A percentile compares a stretch with the other conserved stretches of the same genome.
Evolutionary conservation across 2,113 vertebrate species (phyloP).

Genomic region (Eretmochelys imbricata): DNA sequence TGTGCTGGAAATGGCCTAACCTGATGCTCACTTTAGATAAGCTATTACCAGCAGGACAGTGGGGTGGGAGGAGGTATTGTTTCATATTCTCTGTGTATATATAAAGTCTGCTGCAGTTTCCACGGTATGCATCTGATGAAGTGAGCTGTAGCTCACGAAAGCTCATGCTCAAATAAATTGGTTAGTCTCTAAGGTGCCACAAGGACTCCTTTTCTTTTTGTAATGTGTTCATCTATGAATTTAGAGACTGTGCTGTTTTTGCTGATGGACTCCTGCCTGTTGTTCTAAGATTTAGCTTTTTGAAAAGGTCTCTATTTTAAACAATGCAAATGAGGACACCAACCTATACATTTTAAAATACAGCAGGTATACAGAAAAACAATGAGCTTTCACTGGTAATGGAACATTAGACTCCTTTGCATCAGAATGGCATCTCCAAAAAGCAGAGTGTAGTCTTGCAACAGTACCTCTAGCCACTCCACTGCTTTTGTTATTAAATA

Average conservation of each 20-base stretch:
- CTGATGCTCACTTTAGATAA: no score
- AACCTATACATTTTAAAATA: constrained; percentile 46
- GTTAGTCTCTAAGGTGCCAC: no score
- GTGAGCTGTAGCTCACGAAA: no score
- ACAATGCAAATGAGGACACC: constrained; percentile 10
- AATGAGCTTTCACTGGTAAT: constrained; percentile 11
- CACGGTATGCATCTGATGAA: no score
- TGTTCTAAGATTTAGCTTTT: constrained; percentile 37
- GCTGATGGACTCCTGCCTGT: constrained; percentile 8
- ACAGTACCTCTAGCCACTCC: constrained; percentile 22
- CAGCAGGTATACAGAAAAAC: not conserved
- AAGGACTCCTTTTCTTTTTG: no score
- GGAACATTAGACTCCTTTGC: not conserved
- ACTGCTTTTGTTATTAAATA: constrained; percentile 43
- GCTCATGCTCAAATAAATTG: no score
- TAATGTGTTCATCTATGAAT: not conserved
- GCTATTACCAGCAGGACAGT: no score
- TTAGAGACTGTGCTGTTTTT: constrained; percentile 27
- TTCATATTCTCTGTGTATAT: no score
- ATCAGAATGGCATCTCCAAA: constrained; percentile 22
- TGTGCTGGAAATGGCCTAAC: no score
- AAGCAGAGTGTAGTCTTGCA: constrained; percentile 3
- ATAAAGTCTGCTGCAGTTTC: no score
- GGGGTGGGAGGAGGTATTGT: no score
- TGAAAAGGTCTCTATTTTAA: not conserved